phyloP scores from a whole-genome alignment of 2,113 vertebrate species.

The Butorides virescens region DNA sequence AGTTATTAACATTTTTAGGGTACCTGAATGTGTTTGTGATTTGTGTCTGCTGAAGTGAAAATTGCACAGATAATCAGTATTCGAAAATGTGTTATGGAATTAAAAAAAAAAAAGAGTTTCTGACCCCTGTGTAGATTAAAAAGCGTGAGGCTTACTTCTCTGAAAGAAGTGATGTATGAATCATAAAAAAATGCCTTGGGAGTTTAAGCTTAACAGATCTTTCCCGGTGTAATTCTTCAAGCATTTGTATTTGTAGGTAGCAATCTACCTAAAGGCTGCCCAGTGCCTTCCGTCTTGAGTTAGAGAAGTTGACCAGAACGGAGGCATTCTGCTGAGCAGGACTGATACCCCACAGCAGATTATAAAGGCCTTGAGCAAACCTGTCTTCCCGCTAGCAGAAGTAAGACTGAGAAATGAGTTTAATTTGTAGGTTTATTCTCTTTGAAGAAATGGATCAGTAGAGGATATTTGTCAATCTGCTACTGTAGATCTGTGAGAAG shows the following conservation, averaged over 20 bases:
- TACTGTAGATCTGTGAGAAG: not conserved
- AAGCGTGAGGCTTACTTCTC: not conserved
- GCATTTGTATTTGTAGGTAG: not conserved
- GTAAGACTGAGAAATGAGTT: not conserved
- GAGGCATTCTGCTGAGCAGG: not conserved
- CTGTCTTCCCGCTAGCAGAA: not conserved
- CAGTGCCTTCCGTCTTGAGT: not conserved
- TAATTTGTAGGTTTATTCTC: not conserved
- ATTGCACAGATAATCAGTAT: not conserved
- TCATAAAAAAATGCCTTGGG: not conserved
- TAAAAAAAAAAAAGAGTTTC: not conserved
- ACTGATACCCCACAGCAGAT: not conserved
- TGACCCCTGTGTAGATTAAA: not conserved
- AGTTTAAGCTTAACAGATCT: slow-evolving; percentile 9
- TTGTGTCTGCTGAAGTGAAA: not conserved
- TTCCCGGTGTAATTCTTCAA: not conserved
- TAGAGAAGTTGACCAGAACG: not conserved
- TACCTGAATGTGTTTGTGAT: not conserved
- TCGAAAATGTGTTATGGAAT: not conserved
- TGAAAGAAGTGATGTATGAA: not conserved
- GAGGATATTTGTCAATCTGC: not conserved
- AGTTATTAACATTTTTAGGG: not conserved
- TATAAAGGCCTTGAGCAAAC: not conserved
- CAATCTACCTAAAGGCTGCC: not conserved
- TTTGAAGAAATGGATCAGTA: not conserved